Base-by-base conservation (phyloP, 2,888 invertebrate genomes). In the Pegoplata infirma region DNA sequence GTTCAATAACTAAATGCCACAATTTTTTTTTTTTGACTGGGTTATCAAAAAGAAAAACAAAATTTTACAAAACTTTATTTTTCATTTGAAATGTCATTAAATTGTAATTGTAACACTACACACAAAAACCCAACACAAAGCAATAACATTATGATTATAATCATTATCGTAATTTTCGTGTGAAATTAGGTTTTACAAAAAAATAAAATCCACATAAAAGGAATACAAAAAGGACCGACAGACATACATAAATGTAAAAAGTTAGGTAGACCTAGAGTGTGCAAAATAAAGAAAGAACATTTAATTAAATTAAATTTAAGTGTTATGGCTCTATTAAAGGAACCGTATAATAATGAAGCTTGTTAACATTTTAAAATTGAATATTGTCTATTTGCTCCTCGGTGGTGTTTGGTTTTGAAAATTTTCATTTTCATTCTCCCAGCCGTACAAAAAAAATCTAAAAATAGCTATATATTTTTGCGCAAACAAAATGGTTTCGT, bases 261-360 rank as follows among this genome's bases (percentile, higher is more conserved):
- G 25, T 7, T n/a, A 47, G 16, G 14, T 16, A 12, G n/a, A n/a
- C n/a, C n/a, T n/a, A n/a, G n/a, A n/a, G n/a, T n/a, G n/a, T n/a
- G 1, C 23, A 47, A 8, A 51, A 19, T 8, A 12, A 19, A 19
- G 5, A 55, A 61, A 17, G 8, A 67, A 72, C 49, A 63, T 56
- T 46, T 72, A 72, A 72, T 72, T 77, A 67, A 56, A 76, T 55
- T 49, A 61, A 72, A 55, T 72, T 61, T 51, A 55, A 76, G 49
- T 63, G 61, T 67, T 67, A 72, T 55, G 66, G 40, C 61, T 72
- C 51, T 53, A 59, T 61, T 28, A 71, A 71, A 32, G 40, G 49
- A 53, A 61, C 56, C 44, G 32, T 76, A 46, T 36, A 55, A 66
- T 61, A 76, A 67, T 67, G 63, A 56, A 72, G 56, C 72, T 72